A percentile compares a stretch with the other conserved stretches of the same genome.
Conservation (phyloP, 2,797 vertebrate species). For the Linurgus olivaceus region DNA sequence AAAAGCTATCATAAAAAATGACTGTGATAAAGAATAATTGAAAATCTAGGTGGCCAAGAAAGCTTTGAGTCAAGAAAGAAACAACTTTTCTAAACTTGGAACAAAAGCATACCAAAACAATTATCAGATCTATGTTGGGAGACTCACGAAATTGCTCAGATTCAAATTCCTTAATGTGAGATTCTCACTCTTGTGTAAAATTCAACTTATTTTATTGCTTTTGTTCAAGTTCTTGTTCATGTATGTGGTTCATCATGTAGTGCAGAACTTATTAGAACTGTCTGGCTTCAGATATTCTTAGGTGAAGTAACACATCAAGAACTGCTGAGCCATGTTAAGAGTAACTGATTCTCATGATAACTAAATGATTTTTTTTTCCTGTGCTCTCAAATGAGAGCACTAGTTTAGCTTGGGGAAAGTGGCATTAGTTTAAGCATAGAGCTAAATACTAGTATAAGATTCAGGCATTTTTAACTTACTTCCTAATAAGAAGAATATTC, state of each 20-base stretch:
- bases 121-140: neutral
- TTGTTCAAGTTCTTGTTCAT: neutral
- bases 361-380: neutral
- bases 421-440: neutral
- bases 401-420: neutral
- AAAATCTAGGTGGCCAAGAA: neutral
- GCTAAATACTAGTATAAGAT: neutral
- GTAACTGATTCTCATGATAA: neutral
- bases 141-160: neutral
- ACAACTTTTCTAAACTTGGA: neutral
- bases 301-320: neutral
- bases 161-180: neutral
- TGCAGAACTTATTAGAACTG: neutral
- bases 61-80: neutral
- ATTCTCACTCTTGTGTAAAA: neutral
- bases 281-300: neutral
- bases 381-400: neutral
- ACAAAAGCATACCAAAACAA: neutral
- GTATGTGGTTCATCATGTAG: rapidly evolving
- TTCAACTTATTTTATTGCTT: neutral
- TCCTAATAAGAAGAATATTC: neutral
- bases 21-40: neutral
- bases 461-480: neutral
- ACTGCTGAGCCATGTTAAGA: neutral
- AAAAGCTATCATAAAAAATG: neutral